Evolutionary conservation across 2,113 vertebrate genomes (phyloP), one percentile per base, ranked within the genome.

Genomic region (Oryzias javanicus): DNA sequence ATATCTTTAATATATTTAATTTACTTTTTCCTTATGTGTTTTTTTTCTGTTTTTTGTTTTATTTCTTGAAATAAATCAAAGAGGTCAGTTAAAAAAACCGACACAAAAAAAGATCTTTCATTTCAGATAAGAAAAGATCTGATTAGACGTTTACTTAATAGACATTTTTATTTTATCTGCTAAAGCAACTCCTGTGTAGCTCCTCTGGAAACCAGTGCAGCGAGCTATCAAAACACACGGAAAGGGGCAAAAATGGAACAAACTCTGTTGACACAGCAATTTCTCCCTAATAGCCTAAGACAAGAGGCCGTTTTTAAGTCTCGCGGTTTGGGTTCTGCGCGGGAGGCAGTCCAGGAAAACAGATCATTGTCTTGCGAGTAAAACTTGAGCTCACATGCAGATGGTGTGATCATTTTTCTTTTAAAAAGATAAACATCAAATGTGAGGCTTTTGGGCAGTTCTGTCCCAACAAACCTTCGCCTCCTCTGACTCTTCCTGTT

Each of bases 261-360:
- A 12, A 76, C 58, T 78, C 73, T 80, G 85, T 72, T 74, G 83
- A 82, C 74, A 86, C 81, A 84, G 75, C 81, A 70, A 74, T 79
- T 82, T 79, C 77, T 57, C 75, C 77, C 83, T 88, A 83, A 86
- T 86, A 76, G 81, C 71, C 78, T 84, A 78, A 76, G 83, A 87
- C 83, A 84, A 65, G 72, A 74, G 76, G 64, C 78, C 73, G 72
- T 78, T 83, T 86, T 84, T 79, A 78, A 3, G 81, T 73, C 56
- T 51, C 10, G 78, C 18, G 80, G 82, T 83, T 84, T 76, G 61
- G 70, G 64, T 68, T 75, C 53, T 74, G 67, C 48, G 70, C 71
- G 64, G 74, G 69, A 71, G 76, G 76, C 74, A 64, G 69, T 76
- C 52, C 76, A 73, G 74, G 74, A 80, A 82, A 80, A 87, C 72